A percentile compares a stretch with the other conserved stretches of the same genome.
Conservation (phyloP, 2,888 invertebrate species). For the Ferdinandea cuprea region DNA sequence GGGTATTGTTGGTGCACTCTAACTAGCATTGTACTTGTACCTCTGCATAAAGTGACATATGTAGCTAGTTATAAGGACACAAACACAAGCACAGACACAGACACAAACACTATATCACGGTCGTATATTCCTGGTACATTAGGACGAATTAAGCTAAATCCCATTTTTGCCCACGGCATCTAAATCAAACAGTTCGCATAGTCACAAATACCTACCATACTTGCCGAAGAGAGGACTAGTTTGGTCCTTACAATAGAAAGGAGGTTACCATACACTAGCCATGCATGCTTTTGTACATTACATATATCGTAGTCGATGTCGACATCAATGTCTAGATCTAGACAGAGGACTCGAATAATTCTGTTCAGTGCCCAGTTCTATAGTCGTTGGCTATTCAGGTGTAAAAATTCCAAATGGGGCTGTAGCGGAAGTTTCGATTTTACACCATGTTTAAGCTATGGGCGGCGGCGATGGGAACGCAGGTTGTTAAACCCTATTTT, state of each 20-base stretch:
- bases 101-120: too few relatives aligned
- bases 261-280: too few relatives aligned
- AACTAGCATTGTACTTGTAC: slow-evolving; percentile 1
- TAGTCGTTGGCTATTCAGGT: slow-evolving; percentile 52
- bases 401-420: slow-evolving; percentile 63
- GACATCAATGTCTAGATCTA: slow-evolving; percentile 53
- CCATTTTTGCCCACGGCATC: slow-evolving; percentile 68
- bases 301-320: slow-evolving; percentile 5
- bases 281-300: neutral
- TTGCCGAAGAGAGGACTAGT: too few relatives aligned
- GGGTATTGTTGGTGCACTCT: slow-evolving; percentile 35
- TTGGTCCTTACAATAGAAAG: neutral
- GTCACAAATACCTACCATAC: slow-evolving; percentile 40
- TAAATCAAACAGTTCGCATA: slow-evolving; percentile 67
- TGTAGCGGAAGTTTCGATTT: slow-evolving; percentile 69
- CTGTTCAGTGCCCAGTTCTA: slow-evolving; percentile 22
- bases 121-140: slow-evolving; percentile 36
- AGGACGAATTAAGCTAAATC: slow-evolving; percentile 68
- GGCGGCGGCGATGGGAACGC: neutral
- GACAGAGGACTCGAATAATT: slow-evolving; percentile 52
- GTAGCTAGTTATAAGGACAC: slow-evolving; percentile 52
- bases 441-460: slow-evolving; percentile 58
- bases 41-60: slow-evolving; percentile 51
- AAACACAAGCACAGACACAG: too few relatives aligned
- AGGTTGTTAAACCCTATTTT: neutral